A percentile compares a stretch with the other conserved stretches of the same genome.
Conservation (phyloP, 2,888 invertebrate genomes). For the Halocaridina rubra region DNA sequence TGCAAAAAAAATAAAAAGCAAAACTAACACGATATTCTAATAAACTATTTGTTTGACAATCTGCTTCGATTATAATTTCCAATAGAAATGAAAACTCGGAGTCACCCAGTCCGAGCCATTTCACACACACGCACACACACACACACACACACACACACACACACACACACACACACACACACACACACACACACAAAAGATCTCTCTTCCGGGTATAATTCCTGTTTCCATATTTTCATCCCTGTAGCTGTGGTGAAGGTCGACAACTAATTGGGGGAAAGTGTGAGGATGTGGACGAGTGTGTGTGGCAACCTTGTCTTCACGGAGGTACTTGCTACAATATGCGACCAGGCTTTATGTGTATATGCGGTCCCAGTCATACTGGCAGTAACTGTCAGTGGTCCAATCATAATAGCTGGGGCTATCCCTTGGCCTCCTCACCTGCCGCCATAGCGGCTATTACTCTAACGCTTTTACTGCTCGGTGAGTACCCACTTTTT, state of each 20-base stretch:
- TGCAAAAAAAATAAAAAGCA: no score
- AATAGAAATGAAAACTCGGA: no score
- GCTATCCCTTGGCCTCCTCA: not conserved
- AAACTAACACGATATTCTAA: no score
- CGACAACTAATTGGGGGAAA: not conserved
- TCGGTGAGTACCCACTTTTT: not conserved
- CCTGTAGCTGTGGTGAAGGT: not conserved
- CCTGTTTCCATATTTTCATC: no score
- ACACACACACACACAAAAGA: no score
- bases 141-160: no score
- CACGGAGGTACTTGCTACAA: not conserved
- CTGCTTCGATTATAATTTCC: no score
- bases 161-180: no score
- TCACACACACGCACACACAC: no score
- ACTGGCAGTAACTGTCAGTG: not conserved
- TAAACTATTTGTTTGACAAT: no score
- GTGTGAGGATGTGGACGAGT: slow-evolving; percentile 6
- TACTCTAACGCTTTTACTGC: not conserved
- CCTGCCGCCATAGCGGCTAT: not conserved
- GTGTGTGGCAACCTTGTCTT: slow-evolving; percentile 5
- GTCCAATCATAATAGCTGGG: not conserved
- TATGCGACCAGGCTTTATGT: not conserved
- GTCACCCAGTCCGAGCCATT: no score
- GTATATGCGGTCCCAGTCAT: not conserved
- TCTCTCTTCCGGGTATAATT: no score